These are phyloP conservation scores for Eustalomyia histrio DNA, from an alignment of 2,888 invertebrate species.

Conservation along the genomic window DNA sequence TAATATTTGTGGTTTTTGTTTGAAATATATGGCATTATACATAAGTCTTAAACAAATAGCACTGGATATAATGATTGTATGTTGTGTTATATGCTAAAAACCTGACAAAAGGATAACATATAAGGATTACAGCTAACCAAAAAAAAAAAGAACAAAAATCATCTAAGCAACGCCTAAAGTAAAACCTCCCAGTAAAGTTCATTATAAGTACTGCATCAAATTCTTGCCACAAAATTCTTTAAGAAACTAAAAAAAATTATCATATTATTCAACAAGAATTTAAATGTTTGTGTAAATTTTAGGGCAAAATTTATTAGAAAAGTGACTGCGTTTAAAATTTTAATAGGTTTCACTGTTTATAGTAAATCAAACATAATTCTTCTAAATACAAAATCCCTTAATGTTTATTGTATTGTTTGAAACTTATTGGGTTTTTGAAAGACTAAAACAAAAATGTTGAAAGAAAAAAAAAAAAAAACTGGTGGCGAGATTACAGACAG, in stretches of 20 bases:
- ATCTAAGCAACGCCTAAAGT: background rate
- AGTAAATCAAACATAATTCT: background rate
- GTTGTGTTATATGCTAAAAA: slow-evolving; percentile 12
- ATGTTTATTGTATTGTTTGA: background rate
- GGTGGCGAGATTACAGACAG: background rate
- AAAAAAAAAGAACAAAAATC: slow-evolving; percentile 27
- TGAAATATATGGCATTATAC: slow-evolving; percentile 21
- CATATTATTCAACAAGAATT: no score
- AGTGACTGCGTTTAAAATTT: no score
- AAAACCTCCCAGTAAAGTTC: no score
- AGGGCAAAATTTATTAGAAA: no score
- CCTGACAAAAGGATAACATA: slow-evolving; percentile 40
- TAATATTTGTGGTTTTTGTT: slow-evolving; percentile 15
- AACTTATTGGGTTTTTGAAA: background rate
- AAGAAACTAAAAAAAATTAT: no score
- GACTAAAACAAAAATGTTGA: background rate
- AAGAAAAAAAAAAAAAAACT: no score
- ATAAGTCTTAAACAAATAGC: slow-evolving; percentile 36
- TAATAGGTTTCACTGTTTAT: background rate
- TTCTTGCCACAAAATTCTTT: no score
- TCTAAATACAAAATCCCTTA: background rate
- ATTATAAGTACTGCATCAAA: no score
- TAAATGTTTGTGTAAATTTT: no score
- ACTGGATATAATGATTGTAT: background rate
- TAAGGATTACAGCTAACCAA: slow-evolving; percentile 23